Conservation (phyloP, 1,140 invertebrate species). For the Luehdorfia chinensis region DNA sequence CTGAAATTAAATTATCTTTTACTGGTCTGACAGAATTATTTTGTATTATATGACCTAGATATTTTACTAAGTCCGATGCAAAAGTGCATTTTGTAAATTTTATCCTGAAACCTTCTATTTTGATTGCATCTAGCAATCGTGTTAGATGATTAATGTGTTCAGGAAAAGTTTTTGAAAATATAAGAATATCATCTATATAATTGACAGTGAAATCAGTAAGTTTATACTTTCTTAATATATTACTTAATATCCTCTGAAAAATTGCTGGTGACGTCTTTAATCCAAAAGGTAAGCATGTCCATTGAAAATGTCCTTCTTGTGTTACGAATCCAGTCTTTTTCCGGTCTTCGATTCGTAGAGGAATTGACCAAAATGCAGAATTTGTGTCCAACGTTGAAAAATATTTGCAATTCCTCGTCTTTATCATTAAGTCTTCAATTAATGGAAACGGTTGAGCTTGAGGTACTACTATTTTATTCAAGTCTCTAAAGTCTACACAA, state of each 20-base stretch:
- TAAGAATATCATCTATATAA: too few species aligned
- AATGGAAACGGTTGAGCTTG: slow-evolving; percentile 37
- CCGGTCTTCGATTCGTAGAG: background rate
- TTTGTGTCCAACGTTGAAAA: background rate
- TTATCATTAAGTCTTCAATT: background rate
- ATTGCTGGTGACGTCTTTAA: background rate
- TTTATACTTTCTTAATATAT: slow-evolving; percentile 26
- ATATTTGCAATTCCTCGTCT: background rate
- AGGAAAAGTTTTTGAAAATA: slow-evolving; percentile 32
- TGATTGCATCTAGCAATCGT: slow-evolving; percentile 26
- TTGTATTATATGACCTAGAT: slow-evolving; percentile 34
- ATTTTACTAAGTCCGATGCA: slow-evolving; percentile 22
- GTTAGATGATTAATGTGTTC: slow-evolving; percentile 36
- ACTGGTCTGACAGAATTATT: slow-evolving; percentile 34
- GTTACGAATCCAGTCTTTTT: background rate
- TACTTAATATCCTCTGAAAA: background rate
- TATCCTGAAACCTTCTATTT: slow-evolving; percentile 33
- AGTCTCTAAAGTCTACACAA: too few species aligned
- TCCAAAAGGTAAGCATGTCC: background rate
- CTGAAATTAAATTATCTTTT: slow-evolving; percentile 39
- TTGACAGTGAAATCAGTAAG: too few species aligned
- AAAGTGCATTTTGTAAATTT: slow-evolving; percentile 27
- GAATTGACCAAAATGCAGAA: background rate
- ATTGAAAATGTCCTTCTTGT: background rate
- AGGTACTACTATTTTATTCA: slow-evolving; percentile 52